Conservation (phyloP, 1,140 invertebrate species). For the Notospermus geniculatus region DNA sequence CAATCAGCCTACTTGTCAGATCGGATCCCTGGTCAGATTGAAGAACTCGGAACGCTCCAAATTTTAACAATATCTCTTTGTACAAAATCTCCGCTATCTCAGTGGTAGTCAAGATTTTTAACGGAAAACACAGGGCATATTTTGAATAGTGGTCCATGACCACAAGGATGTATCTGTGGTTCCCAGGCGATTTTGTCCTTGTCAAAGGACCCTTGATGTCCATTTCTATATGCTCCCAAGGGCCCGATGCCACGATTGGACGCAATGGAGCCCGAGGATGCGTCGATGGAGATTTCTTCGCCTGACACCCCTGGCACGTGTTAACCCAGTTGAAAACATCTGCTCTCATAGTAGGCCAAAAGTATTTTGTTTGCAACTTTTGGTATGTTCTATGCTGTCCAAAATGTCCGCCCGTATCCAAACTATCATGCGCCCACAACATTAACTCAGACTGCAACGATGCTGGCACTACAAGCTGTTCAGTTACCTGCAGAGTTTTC, state of each 20-base stretch:
- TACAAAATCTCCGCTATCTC: too few relatives aligned
- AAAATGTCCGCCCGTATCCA: slow-evolving; percentile 14
- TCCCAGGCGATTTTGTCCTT: too few relatives aligned
- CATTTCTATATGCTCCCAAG: not conserved
- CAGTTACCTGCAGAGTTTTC: not conserved
- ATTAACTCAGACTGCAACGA: not conserved
- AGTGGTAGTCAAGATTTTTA: too few relatives aligned
- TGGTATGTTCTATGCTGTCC: slow-evolving; percentile 15
- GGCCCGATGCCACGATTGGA: not conserved
- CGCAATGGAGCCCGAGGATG: not conserved
- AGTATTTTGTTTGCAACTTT: slow-evolving; percentile 20
- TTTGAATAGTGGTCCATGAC: too few relatives aligned
- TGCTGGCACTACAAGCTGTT: not conserved
- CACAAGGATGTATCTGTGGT: too few relatives aligned
- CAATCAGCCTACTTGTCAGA: too few relatives aligned
- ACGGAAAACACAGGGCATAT: too few relatives aligned
- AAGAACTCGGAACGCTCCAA: too few relatives aligned
- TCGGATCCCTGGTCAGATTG: too few relatives aligned
- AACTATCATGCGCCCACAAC: slow-evolving; percentile 15
- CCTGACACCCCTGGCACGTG: slow-evolving; percentile 24
- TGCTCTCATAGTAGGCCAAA: slow-evolving; percentile 16
- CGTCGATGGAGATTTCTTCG: slow-evolving; percentile 11
- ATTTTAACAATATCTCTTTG: too few relatives aligned
- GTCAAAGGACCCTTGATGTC: not conserved
- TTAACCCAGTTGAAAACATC: slow-evolving; percentile 19